Percentiles rank a stretch among this genome's conserved stretches.
phyloP scores from a whole-genome alignment of 2,113 vertebrate genomes.

The Mormyrus iriodes region DNA sequence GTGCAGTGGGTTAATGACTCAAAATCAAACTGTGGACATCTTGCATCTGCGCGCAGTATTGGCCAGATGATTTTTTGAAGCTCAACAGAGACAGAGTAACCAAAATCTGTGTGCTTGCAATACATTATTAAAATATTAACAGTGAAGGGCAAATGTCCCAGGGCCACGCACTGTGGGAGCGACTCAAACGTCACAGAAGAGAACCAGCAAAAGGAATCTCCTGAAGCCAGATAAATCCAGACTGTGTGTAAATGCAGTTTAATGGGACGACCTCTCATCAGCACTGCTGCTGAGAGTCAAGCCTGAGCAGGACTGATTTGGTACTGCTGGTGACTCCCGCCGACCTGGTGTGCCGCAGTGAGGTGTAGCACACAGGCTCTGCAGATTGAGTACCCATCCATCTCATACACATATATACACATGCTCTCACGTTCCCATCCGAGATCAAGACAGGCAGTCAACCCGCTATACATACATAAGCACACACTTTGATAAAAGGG shows the following conservation, averaged over 20 bases:
- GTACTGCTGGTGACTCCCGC: neutral
- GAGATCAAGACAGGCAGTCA: neutral
- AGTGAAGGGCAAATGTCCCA: neutral
- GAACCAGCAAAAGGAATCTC: neutral
- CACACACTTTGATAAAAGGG: neutral
- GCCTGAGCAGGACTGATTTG: neutral
- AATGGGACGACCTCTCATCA: neutral
- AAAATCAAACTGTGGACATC: neutral
- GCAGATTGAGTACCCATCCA: neutral
- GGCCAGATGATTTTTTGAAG: neutral
- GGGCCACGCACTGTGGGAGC: neutral
- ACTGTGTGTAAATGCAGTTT: neutral
- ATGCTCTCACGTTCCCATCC: neutral
- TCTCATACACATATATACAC: too few relatives aligned
- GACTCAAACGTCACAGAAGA: neutral
- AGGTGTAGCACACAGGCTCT: neutral
- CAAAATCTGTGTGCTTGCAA: neutral
- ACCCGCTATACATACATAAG: neutral
- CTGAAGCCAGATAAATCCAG: neutral
- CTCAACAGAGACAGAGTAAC: neutral
- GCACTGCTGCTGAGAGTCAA: neutral
- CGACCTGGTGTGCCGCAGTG: neutral
- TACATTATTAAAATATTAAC: neutral
- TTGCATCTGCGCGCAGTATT: neutral
- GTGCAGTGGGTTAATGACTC: neutral